Evolutionary conservation across 2,888 invertebrate species (phyloP), one percentile per base, ranked within the genome.

Genomic region (Hybos culiciformis): DNA sequence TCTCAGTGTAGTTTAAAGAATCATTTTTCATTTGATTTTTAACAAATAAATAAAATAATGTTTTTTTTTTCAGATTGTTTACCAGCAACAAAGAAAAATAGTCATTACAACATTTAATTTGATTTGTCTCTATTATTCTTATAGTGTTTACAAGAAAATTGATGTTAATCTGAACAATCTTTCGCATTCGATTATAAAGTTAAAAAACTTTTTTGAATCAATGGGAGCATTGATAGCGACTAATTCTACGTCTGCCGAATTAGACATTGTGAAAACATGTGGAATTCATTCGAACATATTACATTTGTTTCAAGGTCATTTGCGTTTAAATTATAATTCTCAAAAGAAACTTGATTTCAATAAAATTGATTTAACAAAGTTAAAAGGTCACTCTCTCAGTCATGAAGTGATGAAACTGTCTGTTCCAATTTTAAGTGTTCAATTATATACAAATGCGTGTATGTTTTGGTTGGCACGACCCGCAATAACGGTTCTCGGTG

Each of bases 401-500:
- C 72, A 78, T 9, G 67, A 74, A 50, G 81, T 80, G 1, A 80
- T 86, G 77, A 70, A 70, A 34, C 66, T 71, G 45, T 78, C 80
- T 0, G 73, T 85, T 21, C 80, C 86, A 0, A 68, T 78, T 39
- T 69, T 86, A 29, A 78, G 80, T 56, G 61, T 85, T 29, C 80
- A 83, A 58, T 66, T 83, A 49, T 86, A 86, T 56, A 74, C 81
- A 29, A 87, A 87, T 67, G 82, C 85, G 0, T 70, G 75, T 23
- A 66, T 85, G 48, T 78, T 80, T 56, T 80, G 78, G 66, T 56
- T 85, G 18, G 70, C 77, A 24, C 74, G 78, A 49, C 72, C 78
- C 1, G 76, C 80, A 1, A 63, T 81, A 34, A 58, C 82, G 39
- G 62, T 70, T 24, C 52, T 72, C 38, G 63, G 71, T 38, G 60